Evolutionary conservation across 2,113 vertebrate genomes (phyloP), one percentile per base, ranked within the genome.

Genomic region (Gopherus flavomarginatus): DNA sequence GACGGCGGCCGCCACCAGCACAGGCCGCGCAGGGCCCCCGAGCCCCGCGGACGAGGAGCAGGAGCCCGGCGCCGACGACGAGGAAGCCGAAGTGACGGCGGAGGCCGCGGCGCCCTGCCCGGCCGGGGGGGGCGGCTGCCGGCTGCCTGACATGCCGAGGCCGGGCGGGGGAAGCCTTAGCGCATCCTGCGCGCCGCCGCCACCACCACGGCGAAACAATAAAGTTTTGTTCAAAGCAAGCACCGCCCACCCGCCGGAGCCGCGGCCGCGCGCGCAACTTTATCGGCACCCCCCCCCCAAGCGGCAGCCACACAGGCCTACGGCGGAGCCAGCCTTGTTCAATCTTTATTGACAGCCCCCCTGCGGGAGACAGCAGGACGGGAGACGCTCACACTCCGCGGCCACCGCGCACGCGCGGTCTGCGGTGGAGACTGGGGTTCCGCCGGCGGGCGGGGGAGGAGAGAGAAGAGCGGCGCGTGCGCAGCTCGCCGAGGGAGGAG

Each of bases 121-220:
- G 35, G 94, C 53, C 92, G 85, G 80, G 77, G 97, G 85, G 96
- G 97, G 94, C 62, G 97, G 93, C 97, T 98, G 97, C 94, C 99
- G 98, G 96, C 97, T 98, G 42, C 97, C 96, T 80, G 98, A 98
- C 98, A 98, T 98, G n/a, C 94, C 86, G 79, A 92, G 87, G 92
- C 93, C 85, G 85, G 85, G 95, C 79, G 24, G 62, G 24, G n/a
- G 81, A 80, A 75, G 88, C 72, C 94, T 96, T 94, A 96, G 85
- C 87, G 95, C 98, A 98, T 98, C 94, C 87, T 94, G 85, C 88
- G 85, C 90, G 65, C 22, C 81, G 35, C 81, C 83, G 87, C 85
- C 50, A 50, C 50, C 53, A 22, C 44, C 80, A 35, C 21, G 35
- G 11, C 77, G 95, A 84, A 97, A 97, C 98, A 97, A 98, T 97